Conservation (phyloP, 2,797 vertebrate genomes). For the Chlorospingus semifuscus region DNA sequence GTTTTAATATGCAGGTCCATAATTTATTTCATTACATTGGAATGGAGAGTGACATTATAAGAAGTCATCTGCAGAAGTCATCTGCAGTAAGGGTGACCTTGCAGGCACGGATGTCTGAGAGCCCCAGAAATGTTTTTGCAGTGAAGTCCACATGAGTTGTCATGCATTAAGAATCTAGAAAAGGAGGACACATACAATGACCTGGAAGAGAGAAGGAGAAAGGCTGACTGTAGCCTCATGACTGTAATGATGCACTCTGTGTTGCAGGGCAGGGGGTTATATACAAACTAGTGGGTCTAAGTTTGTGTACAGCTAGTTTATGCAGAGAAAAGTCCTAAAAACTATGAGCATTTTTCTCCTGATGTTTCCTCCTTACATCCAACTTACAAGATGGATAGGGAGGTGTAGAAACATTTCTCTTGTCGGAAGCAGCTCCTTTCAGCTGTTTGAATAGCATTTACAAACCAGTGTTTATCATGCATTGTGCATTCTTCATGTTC, state of each 20-base stretch:
- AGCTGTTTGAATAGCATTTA: not conserved
- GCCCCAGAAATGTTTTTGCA: not conserved
- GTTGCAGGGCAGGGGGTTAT: fast-evolving
- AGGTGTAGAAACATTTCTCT: not conserved
- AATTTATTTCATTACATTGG: not conserved
- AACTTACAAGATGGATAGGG: fast-evolving
- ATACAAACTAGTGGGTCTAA: not conserved
- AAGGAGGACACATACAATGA: not conserved
- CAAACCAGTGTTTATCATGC: not conserved
- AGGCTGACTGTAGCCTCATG: not conserved
- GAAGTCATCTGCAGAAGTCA: not conserved
- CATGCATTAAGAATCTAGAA: not conserved
- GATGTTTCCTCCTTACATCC: not conserved
- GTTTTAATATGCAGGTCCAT: not conserved
- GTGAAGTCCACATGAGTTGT: not conserved
- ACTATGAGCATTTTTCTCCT: not conserved
- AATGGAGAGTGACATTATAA: not conserved
- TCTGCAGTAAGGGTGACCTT: not conserved
- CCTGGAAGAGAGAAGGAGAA: not conserved
- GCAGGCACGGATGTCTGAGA: not conserved
- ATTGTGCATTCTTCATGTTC: not conserved
- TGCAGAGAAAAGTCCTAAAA: not conserved
- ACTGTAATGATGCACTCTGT: not conserved
- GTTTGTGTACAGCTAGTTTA: not conserved
- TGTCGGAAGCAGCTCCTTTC: not conserved